A percentile compares a stretch with the other conserved stretches of the same genome.
phyloP scores from a whole-genome alignment of 2,888 invertebrate genomes.

The Romanomermis culicivorax region DNA sequence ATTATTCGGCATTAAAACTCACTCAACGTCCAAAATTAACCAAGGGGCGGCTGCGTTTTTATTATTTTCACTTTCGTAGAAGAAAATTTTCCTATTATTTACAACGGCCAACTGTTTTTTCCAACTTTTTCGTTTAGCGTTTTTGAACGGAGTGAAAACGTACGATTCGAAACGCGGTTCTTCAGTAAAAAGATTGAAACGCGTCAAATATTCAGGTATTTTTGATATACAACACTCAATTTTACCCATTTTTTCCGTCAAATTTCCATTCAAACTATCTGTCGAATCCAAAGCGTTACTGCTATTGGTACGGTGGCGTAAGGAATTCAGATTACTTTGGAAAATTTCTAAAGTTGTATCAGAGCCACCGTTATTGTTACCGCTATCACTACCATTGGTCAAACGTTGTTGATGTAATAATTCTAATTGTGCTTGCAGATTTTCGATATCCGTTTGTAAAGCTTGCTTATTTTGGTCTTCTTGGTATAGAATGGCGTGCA shows the following conservation, averaged over 20 bases:
- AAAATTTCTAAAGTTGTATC: too few species aligned
- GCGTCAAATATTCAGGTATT: neutral
- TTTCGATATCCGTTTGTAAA: constrained; percentile 84
- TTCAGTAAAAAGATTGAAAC: too few species aligned
- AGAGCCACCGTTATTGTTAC: too few species aligned
- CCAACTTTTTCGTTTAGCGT: constrained; percentile 59
- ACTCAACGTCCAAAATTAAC: constrained; percentile 84
- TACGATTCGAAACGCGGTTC: constrained; percentile 59
- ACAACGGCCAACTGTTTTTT: constrained; percentile 89
- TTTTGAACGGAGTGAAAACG: constrained; percentile 70
- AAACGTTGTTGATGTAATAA: constrained; percentile 40
- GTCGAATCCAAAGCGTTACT: constrained; percentile 19
- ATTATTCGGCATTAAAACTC: constrained; percentile 24
- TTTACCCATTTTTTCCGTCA: too few species aligned
- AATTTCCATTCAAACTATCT: neutral
- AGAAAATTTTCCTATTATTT: constrained; percentile 72
- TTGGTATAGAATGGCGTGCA: constrained; percentile 54
- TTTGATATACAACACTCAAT: neutral
- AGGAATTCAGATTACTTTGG: too few species aligned
- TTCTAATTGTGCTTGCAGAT: constrained; percentile 87
- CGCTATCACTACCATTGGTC: too few species aligned
- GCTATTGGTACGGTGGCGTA: too few species aligned
- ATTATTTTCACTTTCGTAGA: constrained; percentile 72
- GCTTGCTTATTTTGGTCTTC: constrained; percentile 40
- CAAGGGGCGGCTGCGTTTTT: constrained; percentile 82